Evolutionary conservation across 2,888 invertebrate species (phyloP).

Genomic region (Cryptus viduatorius): DNA sequence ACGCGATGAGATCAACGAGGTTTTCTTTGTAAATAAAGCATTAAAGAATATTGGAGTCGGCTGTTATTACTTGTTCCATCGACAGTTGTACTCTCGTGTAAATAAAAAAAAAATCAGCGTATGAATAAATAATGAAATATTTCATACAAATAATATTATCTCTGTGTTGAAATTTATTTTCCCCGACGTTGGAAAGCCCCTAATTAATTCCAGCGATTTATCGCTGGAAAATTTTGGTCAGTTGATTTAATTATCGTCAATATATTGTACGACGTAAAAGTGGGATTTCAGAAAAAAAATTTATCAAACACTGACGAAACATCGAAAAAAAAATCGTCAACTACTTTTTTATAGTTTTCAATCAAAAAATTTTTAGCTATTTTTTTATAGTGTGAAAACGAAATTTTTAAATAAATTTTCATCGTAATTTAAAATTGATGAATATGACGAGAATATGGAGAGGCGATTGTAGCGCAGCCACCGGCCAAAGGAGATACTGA

Average conservation of each 20-base stretch:
- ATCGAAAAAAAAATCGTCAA: neutral
- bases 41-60: conserved; percentile 49
- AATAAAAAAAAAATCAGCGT: conserved; percentile 53
- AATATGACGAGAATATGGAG: neutral
- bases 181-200: neutral
- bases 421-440: neutral
- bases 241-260: too few species aligned
- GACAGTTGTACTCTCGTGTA: conserved; percentile 61
- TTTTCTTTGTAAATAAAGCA: conserved; percentile 61
- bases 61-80: conserved; percentile 54
- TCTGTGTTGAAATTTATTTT: conserved; percentile 4
- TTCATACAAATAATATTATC: conserved; percentile 46
- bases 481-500: neutral
- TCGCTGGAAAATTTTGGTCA: too few species aligned
- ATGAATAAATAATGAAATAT: conserved; percentile 57
- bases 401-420: neutral
- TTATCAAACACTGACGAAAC: too few species aligned
- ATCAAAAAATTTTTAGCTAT: neutral
- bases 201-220: neutral
- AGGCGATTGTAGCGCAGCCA: neutral
- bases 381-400: neutral
- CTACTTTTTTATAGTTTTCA: neutral
- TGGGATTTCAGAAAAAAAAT: too few species aligned
- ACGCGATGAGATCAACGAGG: conserved; percentile 12
- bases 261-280: too few species aligned